A percentile compares a stretch with the other conserved stretches of the same genome.
Conservation (phyloP, 92 coral and sea anemone species). For the Epizoanthus scotinus region DNA sequence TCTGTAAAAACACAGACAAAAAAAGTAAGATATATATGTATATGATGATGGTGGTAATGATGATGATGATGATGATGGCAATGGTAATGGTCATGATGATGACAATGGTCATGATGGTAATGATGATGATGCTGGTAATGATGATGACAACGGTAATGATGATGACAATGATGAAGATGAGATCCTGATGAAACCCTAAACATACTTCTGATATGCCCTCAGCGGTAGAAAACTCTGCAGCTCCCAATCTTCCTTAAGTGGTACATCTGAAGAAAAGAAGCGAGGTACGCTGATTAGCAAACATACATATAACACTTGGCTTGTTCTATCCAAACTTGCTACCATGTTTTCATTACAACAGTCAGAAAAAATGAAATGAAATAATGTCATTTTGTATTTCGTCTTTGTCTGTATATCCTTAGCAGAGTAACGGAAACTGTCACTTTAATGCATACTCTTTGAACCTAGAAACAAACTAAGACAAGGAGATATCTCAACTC, state of each 20-base stretch:
- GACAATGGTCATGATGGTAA: not conserved
- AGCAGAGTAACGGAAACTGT: not conserved
- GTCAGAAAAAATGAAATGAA: too few species aligned
- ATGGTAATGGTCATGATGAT: too few species aligned
- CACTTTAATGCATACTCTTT: not conserved
- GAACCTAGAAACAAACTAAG: not conserved
- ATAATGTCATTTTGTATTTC: too few species aligned
- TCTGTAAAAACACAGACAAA: slow-evolving; percentile 41
- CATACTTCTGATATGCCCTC: slow-evolving; percentile 81
- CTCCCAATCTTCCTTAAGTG: slow-evolving; percentile 93
- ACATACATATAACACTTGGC: not conserved
- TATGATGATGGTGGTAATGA: too few species aligned
- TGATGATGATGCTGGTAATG: not conserved
- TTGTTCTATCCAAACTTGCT: not conserved
- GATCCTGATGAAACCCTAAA: not conserved
- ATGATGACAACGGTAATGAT: not conserved
- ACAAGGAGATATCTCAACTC: not conserved
- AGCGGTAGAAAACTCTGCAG: slow-evolving; percentile 91
- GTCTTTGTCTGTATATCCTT: too few species aligned
- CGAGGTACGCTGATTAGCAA: not conserved
- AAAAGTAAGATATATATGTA: too few species aligned
- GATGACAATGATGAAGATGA: not conserved
- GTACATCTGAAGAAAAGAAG: slow-evolving; percentile 60
- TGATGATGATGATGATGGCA: too few species aligned
- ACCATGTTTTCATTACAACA: too few species aligned